phyloP scores from a whole-genome alignment of 2,888 invertebrate species.

The Dimorphilus gyrociliatus region DNA sequence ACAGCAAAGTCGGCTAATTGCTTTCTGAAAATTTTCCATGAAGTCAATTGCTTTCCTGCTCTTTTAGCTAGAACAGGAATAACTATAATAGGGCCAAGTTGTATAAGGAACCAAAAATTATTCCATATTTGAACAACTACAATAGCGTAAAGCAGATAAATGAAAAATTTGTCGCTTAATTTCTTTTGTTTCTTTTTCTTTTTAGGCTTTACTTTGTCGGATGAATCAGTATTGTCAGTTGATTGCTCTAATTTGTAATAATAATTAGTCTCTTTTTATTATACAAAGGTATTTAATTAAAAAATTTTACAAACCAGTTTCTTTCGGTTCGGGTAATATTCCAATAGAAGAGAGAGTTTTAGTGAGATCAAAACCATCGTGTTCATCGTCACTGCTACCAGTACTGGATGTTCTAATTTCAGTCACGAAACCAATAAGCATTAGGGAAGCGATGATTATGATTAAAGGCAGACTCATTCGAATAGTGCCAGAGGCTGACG shows the following conservation, averaged over 20 bases:
- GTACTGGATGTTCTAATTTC: conserved; percentile 15
- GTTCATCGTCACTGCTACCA: too few relatives aligned
- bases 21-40: conserved; percentile 7
- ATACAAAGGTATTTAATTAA: too few relatives aligned
- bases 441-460: conserved; percentile 49
- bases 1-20: conserved; percentile 2
- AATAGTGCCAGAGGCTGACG: conserved; percentile 56
- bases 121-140: conserved; percentile 68
- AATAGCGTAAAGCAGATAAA: conserved; percentile 56
- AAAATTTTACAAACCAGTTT: neutral
- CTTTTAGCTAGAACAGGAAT: conserved; percentile 49
- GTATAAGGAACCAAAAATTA: conserved; percentile 61
- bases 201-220: too few relatives aligned
- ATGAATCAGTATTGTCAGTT: too few relatives aligned
- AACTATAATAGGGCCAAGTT: conserved; percentile 56
- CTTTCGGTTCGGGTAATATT: neutral
- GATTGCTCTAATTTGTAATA: too few relatives aligned
- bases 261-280: too few relatives aligned
- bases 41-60: conserved; percentile 29
- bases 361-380: too few relatives aligned
- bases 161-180: conserved; percentile 33
- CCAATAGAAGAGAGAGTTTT: neutral
- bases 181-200: conserved; percentile 12
- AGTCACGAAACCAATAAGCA: conserved; percentile 47
- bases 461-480: conserved; percentile 61